These are phyloP conservation scores for Oreochromis spilurus DNA, from an alignment of 2,113 vertebrate species.

Conservation along the genomic window DNA sequence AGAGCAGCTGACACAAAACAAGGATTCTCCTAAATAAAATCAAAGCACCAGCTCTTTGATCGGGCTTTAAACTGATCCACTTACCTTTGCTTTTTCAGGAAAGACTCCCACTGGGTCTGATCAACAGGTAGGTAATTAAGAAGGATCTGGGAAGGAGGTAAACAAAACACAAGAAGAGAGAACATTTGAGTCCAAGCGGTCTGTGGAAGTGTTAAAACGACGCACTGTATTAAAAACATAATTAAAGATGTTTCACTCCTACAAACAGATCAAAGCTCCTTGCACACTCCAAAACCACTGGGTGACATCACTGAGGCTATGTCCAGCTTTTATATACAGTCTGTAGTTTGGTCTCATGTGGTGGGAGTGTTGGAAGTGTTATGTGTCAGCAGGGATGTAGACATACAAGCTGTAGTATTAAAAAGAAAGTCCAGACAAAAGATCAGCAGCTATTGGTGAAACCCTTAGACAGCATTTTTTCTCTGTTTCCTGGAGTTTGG, in stretches of 20 bases:
- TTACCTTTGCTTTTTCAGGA: slow-evolving; percentile 93
- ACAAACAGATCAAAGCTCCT: not conserved
- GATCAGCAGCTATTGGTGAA: not conserved
- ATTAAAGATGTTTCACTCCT: not conserved
- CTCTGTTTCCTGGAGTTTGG: not conserved
- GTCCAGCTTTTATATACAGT: not conserved
- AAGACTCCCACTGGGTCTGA: slow-evolving; percentile 83
- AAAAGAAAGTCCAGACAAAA: not conserved
- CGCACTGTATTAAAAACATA: not conserved
- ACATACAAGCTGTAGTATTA: not conserved
- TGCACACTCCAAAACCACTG: not conserved
- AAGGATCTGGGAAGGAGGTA: slow-evolving; percentile 78
- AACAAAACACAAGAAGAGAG: not conserved
- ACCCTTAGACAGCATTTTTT: not conserved
- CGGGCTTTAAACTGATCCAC: not conserved
- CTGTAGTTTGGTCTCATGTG: not conserved
- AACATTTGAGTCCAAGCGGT: not conserved
- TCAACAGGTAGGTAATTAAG: slow-evolving; percentile 93
- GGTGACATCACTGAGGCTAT: not conserved
- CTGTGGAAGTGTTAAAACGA: not conserved
- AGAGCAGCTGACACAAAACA: not conserved
- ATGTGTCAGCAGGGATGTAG: not conserved
- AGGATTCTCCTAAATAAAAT: not conserved
- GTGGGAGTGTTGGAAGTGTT: not conserved
- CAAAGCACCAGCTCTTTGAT: not conserved